Evolutionary conservation across 2,113 vertebrate species (phyloP).

Genomic region (Morone chrysops): DNA sequence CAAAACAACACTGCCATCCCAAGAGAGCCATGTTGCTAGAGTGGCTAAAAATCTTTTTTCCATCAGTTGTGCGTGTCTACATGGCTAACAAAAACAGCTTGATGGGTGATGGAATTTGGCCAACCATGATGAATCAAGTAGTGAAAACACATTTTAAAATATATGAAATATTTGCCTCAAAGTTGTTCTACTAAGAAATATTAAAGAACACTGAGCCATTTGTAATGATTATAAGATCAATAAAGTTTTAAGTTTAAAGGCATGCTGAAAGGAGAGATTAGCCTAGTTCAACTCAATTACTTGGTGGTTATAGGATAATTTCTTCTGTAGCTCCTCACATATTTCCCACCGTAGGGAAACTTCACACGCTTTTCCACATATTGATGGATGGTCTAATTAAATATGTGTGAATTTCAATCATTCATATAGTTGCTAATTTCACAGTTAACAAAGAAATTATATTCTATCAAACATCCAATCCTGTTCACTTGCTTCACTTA

Average conservation of each 20-base stretch:
- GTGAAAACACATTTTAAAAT: constrained; percentile 2
- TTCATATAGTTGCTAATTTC: background rate
- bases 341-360: background rate
- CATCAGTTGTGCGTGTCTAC: no score
- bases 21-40: no score
- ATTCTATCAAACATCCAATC: no score
- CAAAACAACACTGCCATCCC: no score
- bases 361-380: background rate
- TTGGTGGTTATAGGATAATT: background rate
- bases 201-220: background rate
- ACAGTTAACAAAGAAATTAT: no score
- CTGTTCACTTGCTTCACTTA: no score
- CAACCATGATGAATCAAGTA: background rate
- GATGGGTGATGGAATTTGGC: background rate
- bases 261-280: background rate
- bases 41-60: no score
- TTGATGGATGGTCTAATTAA: background rate
- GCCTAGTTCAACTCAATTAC: background rate
- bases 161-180: background rate
- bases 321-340: no score
- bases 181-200: background rate
- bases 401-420: background rate
- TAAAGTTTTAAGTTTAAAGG: background rate
- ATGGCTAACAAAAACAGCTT: no score
- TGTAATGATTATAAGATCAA: background rate